These are phyloP conservation scores for Zalophus californianus DNA, from an alignment of 2,797 vertebrate species.

Conservation along the genomic window DNA sequence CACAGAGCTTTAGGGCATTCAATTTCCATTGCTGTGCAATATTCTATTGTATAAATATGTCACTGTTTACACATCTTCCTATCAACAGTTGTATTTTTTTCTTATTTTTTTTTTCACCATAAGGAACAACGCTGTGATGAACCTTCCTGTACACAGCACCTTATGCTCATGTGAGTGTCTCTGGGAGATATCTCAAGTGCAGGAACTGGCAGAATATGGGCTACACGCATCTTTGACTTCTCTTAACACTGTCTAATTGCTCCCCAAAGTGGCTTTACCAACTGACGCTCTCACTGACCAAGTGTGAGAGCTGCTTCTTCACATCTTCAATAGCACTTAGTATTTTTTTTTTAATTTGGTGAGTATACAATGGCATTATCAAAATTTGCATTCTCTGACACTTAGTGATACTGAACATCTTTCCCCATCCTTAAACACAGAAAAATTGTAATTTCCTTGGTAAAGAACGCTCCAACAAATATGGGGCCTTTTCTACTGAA, in stretches of 20 bases:
- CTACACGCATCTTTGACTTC: neutral
- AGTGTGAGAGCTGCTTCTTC: neutral
- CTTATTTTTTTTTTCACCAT: neutral
- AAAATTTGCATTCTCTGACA: conserved; percentile 43
- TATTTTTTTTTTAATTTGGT: neutral
- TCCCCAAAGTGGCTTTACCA: neutral
- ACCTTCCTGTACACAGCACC: neutral
- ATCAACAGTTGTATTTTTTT: neutral
- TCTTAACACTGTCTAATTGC: neutral
- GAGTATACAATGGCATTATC: neutral
- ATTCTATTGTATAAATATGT: neutral
- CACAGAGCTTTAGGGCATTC: neutral
- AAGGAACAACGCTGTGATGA: neutral
- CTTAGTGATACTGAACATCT: neutral
- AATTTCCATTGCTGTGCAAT: neutral
- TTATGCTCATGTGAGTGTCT: neutral
- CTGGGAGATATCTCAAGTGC: neutral
- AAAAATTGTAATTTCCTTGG: conserved; percentile 1
- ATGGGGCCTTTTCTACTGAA: neutral
- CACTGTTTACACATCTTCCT: neutral
- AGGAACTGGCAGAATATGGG: neutral
- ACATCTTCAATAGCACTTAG: neutral
- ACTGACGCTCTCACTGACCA: neutral
- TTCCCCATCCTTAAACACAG: conserved; percentile 48
- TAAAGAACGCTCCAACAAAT: conserved; percentile 50